Evolutionary conservation across 2,113 vertebrate genomes (phyloP), one percentile per base, ranked within the genome.

Genomic region (Bothrops jararaca): DNA sequence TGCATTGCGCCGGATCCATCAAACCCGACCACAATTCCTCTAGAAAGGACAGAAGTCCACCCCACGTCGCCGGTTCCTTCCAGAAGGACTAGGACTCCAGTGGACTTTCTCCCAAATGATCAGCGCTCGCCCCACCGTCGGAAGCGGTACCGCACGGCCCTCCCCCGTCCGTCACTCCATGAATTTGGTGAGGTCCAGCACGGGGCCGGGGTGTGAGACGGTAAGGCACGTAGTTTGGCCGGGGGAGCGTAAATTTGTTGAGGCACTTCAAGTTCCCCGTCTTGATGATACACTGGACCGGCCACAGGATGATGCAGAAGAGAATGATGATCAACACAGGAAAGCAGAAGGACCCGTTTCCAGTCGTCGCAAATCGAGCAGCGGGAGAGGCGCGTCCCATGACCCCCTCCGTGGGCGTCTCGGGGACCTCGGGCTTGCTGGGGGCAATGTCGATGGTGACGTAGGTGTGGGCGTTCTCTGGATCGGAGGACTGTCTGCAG

Each of bases 381-480:
- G 18, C 97, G 90, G 5, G 96, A 93, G 22, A 97, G 8, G 18
- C 91, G 18, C 91, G 1, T 12, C 95, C 94, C 0, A 57, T 80
- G 0, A 91, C 64, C 0, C 95, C 93, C 0, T 93, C 0, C 0
- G 2, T 0, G 0, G 97, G 95, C 0, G 5, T 39, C 0, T 93
- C 18, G 0, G 57, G 48, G 0, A 29, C 92, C 0, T 97, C 60
- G 0, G 96, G 92, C 64, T 99, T 99, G 94, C 94, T 98, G 93
- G 98, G 97, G 88, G 98, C 98, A 1, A 99, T 98, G 0, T 99
- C 98, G 18, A 99, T 97, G 90, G 98, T 98, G 93, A 99, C 85
- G 39, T 98, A 99, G 0, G 97, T 92, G 1, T 97, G 96, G 0
- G 97, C 95, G 0, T 95, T 56, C 2, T 94, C 95, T 0, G 97